Conservation (phyloP, 2,797 vertebrate species). For the Telmatherina bonti region DNA sequence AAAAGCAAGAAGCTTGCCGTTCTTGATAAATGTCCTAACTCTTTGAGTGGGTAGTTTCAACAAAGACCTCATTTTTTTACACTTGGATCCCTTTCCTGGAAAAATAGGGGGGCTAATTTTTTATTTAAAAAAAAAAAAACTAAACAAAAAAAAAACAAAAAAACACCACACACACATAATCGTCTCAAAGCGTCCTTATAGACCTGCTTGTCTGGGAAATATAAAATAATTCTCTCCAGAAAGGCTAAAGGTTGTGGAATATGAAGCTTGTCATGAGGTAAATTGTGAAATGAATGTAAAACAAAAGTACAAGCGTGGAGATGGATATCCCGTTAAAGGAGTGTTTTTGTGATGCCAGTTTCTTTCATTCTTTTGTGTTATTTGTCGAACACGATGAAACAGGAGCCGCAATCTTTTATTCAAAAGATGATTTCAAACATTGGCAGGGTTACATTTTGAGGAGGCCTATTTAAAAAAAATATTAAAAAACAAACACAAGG, state of each 20-base stretch:
- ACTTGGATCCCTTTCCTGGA: conserved; percentile 5
- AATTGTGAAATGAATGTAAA: neutral
- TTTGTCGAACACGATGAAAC: too few species aligned
- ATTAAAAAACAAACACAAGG: too few species aligned
- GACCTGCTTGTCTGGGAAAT: neutral
- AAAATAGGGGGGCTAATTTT: neutral
- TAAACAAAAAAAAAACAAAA: too few species aligned
- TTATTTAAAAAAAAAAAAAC: neutral
- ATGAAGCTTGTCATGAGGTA: neutral
- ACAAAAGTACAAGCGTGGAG: neutral
- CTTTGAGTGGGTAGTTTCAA: conserved; percentile 15
- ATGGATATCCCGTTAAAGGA: neutral
- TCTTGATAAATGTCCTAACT: conserved; percentile 40
- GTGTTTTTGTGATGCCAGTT: neutral
- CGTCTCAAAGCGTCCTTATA: neutral
- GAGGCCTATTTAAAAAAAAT: neutral
- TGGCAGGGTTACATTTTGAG: too few species aligned
- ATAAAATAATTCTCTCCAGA: neutral
- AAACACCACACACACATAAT: neutral
- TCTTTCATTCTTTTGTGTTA: too few species aligned
- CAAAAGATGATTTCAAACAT: too few species aligned
- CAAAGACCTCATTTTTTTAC: conserved; percentile 28
- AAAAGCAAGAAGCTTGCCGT: conserved; percentile 21
- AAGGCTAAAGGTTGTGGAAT: neutral
- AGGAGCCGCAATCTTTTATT: too few species aligned